Evolutionary conservation across 2,888 invertebrate species (phyloP), one percentile per base, ranked within the genome.

Genomic region (Cephus pygmeus): DNA sequence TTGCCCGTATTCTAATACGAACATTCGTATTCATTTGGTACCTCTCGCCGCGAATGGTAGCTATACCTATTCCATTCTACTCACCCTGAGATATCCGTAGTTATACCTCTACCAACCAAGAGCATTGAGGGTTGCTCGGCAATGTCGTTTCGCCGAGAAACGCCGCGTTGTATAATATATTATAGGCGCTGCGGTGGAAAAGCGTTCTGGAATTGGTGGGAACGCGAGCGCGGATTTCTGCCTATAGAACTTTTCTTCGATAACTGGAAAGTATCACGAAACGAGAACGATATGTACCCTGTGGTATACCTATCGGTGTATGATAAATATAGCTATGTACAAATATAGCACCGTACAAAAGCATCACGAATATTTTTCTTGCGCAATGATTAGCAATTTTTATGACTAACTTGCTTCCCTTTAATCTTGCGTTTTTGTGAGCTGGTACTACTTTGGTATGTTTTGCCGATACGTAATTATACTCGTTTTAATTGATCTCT

Each of bases 21-120:
- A 83, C 81, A 84, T 85, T 85, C 79, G 81, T 82, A 84, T 83
- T 83, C 84, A 82, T 84, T 83, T 82, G 79, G 79, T 77, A 77
- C 75, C 79, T 81, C 75, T 75, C 78, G 75, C 73, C 9, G 71
- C 71, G 71, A 31, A 11, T 34, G 71, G 31, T 34, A 34, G 33
- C 31, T 71, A 71, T 34, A 71, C 12, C 71, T 71, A 71, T 31
- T 31, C 33, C 71, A 34, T 71, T 69, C 15, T 15, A 33, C 69
- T 69, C 31, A 15, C 12, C 69, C 69, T 33, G 69, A 30, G 33
- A 69, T 33, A 30, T 33, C 69, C 33, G 69, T 69, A 69, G 30
- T 15, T 69, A 69, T 30, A 69, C 12, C 69, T 11, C 12, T 35
- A 12, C 69, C 30, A 69, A 30, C 71, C 71, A 12, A 31, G 71